A percentile compares a stretch with the other conserved stretches of the same genome.
Conservation (phyloP, 2,888 invertebrate species). For the Octonoba sinensis region DNA sequence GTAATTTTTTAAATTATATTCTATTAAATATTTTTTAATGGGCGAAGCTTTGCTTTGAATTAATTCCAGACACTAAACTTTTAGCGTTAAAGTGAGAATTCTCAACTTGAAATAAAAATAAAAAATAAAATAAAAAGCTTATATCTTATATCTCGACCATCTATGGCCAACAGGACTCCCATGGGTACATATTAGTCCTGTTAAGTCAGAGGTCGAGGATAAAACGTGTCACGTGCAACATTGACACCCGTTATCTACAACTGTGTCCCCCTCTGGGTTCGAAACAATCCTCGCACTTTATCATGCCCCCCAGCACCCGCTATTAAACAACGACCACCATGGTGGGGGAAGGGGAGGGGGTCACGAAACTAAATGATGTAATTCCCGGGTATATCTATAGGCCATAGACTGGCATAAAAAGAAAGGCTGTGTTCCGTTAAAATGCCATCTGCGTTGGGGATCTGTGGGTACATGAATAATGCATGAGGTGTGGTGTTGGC, state of each 20-base stretch:
- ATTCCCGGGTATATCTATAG: conserved; percentile 49
- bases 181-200: conserved; percentile 14
- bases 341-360: background rate
- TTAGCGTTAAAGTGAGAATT: too few relatives aligned
- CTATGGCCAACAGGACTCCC: conserved; percentile 4
- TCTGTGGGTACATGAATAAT: conserved; percentile 23
- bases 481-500: conserved; percentile 6
- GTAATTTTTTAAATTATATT: too few relatives aligned
- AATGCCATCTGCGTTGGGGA: conserved; percentile 51
- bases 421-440: conserved; percentile 31
- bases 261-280: conserved; percentile 14
- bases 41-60: too few relatives aligned
- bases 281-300: too few relatives aligned
- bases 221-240: conserved; percentile 51
- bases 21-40: too few relatives aligned
- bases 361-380: conserved; percentile 57
- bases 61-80: too few relatives aligned
- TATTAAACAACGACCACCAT: conserved; percentile 40
- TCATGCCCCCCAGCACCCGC: conserved; percentile 11
- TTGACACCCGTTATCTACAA: conserved; percentile 41
- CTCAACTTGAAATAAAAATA: too few relatives aligned
- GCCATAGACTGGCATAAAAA: conserved; percentile 11
- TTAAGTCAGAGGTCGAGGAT: conserved; percentile 52
- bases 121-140: too few relatives aligned
- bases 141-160: too few relatives aligned